A percentile compares a stretch with the other conserved stretches of the same genome.
Evolutionary conservation across 1,140 invertebrate genomes (phyloP).

Genomic region (Epicauta chinensis): DNA sequence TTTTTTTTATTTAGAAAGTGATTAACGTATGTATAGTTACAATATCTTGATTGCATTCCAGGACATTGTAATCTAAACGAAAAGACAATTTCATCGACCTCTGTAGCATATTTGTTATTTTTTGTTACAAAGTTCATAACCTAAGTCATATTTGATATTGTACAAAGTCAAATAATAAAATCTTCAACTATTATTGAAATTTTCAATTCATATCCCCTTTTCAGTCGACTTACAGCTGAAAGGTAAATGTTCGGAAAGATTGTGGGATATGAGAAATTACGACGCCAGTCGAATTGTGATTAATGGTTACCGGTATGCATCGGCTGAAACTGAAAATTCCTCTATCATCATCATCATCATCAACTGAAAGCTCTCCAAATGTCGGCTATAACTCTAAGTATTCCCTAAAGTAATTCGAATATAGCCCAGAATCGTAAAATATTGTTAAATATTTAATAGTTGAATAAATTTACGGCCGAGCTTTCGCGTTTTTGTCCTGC

Average conservation of each 20-base stretch:
- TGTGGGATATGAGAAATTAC: too few species aligned
- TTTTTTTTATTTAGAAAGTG: constrained; percentile 5
- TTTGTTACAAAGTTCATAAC: constrained; percentile 8
- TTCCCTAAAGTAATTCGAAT: too few species aligned
- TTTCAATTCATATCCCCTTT: too few species aligned
- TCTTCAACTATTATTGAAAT: not conserved
- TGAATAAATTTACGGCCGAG: not conserved
- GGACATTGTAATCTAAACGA: not conserved
- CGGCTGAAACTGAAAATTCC: too few species aligned
- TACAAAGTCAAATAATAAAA: constrained; percentile 16
- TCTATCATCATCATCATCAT: too few species aligned
- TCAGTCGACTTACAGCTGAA: too few species aligned
- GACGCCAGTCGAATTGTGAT: too few species aligned
- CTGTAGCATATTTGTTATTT: not conserved
- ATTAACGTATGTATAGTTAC: not conserved
- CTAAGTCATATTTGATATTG: constrained; percentile 19
- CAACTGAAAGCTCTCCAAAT: too few species aligned
- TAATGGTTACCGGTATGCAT: too few species aligned
- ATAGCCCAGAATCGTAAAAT: not conserved
- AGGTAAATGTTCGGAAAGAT: too few species aligned
- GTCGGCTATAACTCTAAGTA: too few species aligned
- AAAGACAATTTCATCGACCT: not conserved
- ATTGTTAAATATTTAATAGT: constrained; percentile 4
- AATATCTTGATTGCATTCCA: not conserved
- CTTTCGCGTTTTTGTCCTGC: not conserved